Evolutionary conservation across 2,113 vertebrate species (phyloP).

Genomic region (Megaceryle torquata): DNA sequence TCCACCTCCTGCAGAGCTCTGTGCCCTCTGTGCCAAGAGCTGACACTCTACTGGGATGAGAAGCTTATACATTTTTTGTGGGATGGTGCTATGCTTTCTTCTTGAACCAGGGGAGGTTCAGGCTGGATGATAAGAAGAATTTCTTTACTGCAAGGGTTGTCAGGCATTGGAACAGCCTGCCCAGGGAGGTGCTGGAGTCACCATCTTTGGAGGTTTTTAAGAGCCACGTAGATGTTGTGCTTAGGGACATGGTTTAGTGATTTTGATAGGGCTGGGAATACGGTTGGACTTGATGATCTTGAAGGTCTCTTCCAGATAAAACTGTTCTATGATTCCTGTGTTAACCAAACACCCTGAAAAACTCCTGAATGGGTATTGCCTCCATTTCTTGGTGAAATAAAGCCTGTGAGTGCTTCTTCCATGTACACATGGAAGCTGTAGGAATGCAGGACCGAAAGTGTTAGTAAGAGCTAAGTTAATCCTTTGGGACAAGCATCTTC

Average conservation of each 20-base stretch:
- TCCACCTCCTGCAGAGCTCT: neutral
- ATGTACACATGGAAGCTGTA: neutral
- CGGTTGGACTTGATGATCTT: no score
- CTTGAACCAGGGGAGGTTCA: no score
- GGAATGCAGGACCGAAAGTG: neutral
- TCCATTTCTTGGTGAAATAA: neutral
- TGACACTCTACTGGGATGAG: neutral
- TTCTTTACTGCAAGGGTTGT: no score
- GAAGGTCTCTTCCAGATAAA: no score
- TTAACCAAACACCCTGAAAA: neutral
- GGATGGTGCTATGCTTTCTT: neutral
- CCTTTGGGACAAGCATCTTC: neutral
- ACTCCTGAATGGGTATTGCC: neutral
- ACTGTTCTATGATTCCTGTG: neutral
- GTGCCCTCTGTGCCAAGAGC: neutral
- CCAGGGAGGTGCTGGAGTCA: no score
- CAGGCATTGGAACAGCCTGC: no score
- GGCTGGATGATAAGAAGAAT: no score
- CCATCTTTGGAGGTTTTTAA: no score
- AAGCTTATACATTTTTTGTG: neutral
- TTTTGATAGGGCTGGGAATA: no score
- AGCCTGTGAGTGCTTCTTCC: neutral
- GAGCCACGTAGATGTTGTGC: no score
- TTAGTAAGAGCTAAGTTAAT: neutral
- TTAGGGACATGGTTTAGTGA: no score